Conservation (phyloP, 2,888 invertebrate genomes). For the Drosophila nigricruria region DNA sequence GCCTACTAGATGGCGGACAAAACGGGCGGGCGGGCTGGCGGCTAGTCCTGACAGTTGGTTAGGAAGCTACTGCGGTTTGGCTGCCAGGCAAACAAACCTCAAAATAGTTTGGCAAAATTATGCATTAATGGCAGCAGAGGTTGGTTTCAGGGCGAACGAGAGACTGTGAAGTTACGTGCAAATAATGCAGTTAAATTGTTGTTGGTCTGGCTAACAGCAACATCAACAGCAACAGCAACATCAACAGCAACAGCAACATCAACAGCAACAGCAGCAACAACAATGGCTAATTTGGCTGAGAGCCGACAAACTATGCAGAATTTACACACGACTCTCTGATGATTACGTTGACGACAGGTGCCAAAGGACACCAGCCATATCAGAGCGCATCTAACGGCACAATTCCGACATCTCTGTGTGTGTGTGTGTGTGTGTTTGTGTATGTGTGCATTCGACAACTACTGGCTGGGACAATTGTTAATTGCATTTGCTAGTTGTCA, state of each 20-base stretch:
- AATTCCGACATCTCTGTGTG: neutral
- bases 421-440: conserved; percentile 1
- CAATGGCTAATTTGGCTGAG: conserved; percentile 62
- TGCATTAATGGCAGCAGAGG: conserved; percentile 74
- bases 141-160: neutral
- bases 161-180: conserved; percentile 51
- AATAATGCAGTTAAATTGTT: conserved; percentile 79
- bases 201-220: conserved; percentile 39
- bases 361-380: conserved; percentile 73
- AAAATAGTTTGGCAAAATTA: conserved; percentile 82
- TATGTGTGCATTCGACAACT: conserved; percentile 50
- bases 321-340: conserved; percentile 56
- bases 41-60: conserved; percentile 22
- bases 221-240: conserved; percentile 16
- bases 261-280: conserved; percentile 14
- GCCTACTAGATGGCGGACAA: conserved; percentile 51
- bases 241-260: conserved; percentile 15
- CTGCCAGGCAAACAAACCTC: conserved; percentile 77
- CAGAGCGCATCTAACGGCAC: conserved; percentile 70
- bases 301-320: conserved; percentile 65
- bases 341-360: conserved; percentile 77
- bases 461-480: conserved; percentile 75
- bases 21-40: neutral
- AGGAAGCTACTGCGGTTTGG: conserved; percentile 63
- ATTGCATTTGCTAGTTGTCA: conserved; percentile 82